phyloP scores from a whole-genome alignment of 2,888 invertebrate genomes.

The Peribatodes rhomboidaria region DNA sequence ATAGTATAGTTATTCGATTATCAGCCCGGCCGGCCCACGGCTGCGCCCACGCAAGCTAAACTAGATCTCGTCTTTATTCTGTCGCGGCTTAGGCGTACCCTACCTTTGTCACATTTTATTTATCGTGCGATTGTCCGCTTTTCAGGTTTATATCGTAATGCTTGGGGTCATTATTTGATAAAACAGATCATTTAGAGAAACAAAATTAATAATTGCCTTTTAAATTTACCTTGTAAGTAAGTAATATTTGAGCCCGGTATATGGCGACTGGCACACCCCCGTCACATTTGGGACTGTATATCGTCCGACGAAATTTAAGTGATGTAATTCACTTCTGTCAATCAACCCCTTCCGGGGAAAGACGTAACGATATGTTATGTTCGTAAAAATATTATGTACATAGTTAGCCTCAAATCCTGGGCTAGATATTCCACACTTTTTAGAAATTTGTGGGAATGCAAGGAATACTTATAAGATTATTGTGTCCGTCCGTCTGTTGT shows the following conservation, averaged over 20 bases:
- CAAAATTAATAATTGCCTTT: background rate
- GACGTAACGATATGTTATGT: no score
- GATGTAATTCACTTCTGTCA: no score
- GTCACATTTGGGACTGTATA: no score
- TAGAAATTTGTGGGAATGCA: no score
- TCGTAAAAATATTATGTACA: no score
- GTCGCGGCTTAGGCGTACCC: constrained; percentile 30
- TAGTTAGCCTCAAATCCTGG: no score
- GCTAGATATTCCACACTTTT: no score
- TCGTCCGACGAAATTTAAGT: no score
- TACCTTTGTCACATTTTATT: constrained; percentile 32
- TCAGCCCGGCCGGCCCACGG: constrained; percentile 60
- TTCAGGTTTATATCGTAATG: constrained; percentile 24
- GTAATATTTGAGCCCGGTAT: background rate
- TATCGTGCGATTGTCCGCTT: constrained; percentile 30
- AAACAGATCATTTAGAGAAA: background rate
- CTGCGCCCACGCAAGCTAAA: constrained; percentile 73
- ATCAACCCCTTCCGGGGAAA: no score
- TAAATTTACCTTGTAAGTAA: background rate
- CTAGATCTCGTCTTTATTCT: constrained; percentile 69
- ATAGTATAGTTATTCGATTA: constrained; percentile 40
- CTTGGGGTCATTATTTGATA: background rate
- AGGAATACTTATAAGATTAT: no score
- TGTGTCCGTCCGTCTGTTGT: no score
- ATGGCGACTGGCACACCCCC: no score